Percentiles rank a stretch among this genome's conserved stretches.
phyloP scores from a whole-genome alignment of 2,888 invertebrate genomes.

The Plebejus melissa region DNA sequence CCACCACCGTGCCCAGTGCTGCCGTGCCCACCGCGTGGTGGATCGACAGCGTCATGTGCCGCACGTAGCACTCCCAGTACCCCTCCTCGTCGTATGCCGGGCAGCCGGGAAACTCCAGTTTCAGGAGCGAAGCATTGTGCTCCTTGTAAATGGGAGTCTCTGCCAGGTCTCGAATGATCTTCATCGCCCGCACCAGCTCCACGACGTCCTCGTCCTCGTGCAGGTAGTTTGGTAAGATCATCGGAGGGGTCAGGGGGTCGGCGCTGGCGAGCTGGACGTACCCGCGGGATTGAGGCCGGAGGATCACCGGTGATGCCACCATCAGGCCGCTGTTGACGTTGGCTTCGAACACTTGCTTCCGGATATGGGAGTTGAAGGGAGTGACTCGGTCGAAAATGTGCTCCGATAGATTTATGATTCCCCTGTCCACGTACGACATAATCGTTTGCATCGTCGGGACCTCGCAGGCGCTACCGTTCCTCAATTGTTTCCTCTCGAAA shows the following conservation, averaged over 20 bases:
- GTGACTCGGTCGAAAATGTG: slow-evolving; percentile 37
- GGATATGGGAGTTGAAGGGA: slow-evolving; percentile 40
- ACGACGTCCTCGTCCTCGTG: slow-evolving; percentile 47
- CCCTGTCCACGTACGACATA: slow-evolving; percentile 45
- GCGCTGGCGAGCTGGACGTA: slow-evolving; percentile 46
- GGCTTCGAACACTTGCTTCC: slow-evolving; percentile 43
- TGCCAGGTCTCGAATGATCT: slow-evolving; percentile 47
- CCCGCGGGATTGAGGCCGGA: slow-evolving; percentile 51
- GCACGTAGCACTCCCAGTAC: slow-evolving; percentile 56
- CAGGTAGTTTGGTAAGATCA: slow-evolving; percentile 52
- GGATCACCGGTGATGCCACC: slow-evolving; percentile 44
- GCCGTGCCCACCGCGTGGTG: slow-evolving; percentile 55
- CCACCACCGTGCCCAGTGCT: slow-evolving; percentile 50
- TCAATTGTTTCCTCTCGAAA: slow-evolving; percentile 29
- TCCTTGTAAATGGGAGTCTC: slow-evolving; percentile 38
- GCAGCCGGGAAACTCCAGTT: slow-evolving; percentile 45
- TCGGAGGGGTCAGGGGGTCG: slow-evolving; percentile 45
- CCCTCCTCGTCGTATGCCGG: slow-evolving; percentile 36
- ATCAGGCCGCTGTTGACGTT: slow-evolving; percentile 46
- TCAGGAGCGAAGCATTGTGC: slow-evolving; percentile 44
- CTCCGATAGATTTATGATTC: slow-evolving; percentile 37
- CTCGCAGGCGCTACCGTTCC: slow-evolving; percentile 43
- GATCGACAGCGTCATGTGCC: slow-evolving; percentile 51
- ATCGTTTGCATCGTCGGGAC: slow-evolving; percentile 51
- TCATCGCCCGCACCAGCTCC: slow-evolving; percentile 46